Conservation (phyloP, 2,888 invertebrate species). For the Philonicus albiceps region DNA sequence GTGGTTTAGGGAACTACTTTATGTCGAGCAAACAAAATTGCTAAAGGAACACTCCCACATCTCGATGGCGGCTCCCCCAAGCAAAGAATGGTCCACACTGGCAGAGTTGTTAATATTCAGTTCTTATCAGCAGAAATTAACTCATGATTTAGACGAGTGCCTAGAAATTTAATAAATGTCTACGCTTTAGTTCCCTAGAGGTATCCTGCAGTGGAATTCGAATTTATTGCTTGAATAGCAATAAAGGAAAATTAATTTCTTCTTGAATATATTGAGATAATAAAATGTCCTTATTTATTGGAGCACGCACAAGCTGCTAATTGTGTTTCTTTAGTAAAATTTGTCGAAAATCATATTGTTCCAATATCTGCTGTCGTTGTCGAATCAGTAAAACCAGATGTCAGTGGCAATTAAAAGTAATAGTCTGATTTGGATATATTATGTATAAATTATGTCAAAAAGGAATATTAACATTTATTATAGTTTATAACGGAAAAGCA, state of each 20-base stretch:
- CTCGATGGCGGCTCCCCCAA: too few relatives aligned
- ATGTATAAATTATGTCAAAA: not conserved
- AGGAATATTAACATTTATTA: not conserved
- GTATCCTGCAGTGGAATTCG: not conserved
- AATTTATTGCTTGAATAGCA: not conserved
- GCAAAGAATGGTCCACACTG: not conserved
- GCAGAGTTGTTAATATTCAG: not conserved
- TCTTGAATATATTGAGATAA: not conserved
- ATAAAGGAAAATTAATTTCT: not conserved
- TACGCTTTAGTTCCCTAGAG: not conserved
- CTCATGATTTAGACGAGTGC: not conserved
- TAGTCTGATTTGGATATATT: not conserved
- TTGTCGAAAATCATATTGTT: not conserved
- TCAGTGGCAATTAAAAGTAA: not conserved
- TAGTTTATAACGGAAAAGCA: not conserved
- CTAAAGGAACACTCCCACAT: not conserved
- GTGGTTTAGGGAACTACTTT: not conserved
- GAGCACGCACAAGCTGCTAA: not conserved
- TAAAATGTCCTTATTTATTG: not conserved
- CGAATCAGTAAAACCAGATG: not conserved
- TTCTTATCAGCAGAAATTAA: not conserved
- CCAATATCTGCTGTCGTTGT: not conserved
- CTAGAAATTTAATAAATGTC: not conserved
- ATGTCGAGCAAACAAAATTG: not conserved
- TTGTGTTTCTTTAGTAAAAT: not conserved